These are phyloP conservation scores for Popillia japonica DNA, from an alignment of 1,140 invertebrate genomes.

Conservation along the genomic window DNA sequence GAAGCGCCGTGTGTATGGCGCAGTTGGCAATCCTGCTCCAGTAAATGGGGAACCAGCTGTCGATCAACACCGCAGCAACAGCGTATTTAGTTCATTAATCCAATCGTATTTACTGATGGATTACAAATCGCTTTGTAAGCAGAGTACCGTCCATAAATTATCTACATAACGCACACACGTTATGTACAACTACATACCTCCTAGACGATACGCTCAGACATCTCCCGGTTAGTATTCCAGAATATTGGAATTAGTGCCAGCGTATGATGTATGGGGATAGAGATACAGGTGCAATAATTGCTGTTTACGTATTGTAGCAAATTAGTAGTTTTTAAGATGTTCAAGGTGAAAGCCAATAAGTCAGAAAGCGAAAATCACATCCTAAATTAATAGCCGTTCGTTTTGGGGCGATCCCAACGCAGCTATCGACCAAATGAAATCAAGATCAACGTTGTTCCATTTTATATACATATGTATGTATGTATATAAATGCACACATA, in stretches of 20 bases:
- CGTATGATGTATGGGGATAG: conserved; percentile 8
- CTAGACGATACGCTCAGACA: neutral
- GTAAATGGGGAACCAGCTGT: neutral
- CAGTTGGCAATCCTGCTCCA: too few species aligned
- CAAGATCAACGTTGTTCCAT: neutral
- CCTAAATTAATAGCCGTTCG: too few species aligned
- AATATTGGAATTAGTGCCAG: neutral
- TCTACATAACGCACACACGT: neutral
- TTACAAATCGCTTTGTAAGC: conserved; percentile 28
- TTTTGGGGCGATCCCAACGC: too few species aligned
- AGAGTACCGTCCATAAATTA: conserved; percentile 23
- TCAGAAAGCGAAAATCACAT: too few species aligned
- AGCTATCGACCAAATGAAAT: neutral
- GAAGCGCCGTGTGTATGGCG: too few species aligned
- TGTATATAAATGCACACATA: too few species aligned
- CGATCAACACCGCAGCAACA: conserved; percentile 10
- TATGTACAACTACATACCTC: neutral
- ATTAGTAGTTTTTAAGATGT: too few species aligned
- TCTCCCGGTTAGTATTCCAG: neutral
- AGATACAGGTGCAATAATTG: neutral
- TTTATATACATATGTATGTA: too few species aligned
- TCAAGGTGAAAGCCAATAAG: too few species aligned
- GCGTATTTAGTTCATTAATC: conserved; percentile 32
- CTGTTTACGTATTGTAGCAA: too few species aligned
- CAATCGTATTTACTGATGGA: conserved; percentile 35